A percentile compares a stretch with the other conserved stretches of the same genome.
Conservation (phyloP, 2,113 vertebrate species). For the Malurus alboscapulatus region DNA sequence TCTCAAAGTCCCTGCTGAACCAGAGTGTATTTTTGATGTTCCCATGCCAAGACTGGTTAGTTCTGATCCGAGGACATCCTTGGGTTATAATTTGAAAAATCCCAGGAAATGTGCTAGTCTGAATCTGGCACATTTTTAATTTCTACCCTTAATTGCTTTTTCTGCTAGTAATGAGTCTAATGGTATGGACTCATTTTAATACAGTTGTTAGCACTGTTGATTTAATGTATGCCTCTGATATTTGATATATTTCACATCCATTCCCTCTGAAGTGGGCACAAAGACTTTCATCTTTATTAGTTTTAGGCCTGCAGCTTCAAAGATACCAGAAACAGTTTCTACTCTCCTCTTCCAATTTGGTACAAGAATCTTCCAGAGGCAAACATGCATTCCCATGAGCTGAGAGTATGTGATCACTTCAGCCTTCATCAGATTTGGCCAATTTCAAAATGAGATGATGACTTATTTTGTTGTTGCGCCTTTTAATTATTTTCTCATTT, state of each 20-base stretch:
- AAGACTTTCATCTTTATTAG: constrained; percentile 20
- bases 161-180: not conserved
- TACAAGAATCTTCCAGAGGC: not conserved
- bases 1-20: not conserved
- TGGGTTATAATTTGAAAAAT: not conserved
- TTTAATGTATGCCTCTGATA: not conserved
- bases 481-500: constrained; percentile 30
- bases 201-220: not conserved
- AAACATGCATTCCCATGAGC: not conserved
- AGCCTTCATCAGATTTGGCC: constrained; percentile 12
- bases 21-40: not conserved
- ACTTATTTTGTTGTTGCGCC: not conserved
- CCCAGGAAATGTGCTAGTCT: not conserved
- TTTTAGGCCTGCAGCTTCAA: constrained; percentile 25
- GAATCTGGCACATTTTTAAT: not conserved
- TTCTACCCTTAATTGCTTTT: not conserved
- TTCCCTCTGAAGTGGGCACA: not conserved
- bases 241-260: not conserved
- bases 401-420: not conserved
- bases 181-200: not conserved
- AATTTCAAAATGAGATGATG: constrained; percentile 6
- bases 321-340: not conserved
- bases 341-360: not conserved
- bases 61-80: not conserved
- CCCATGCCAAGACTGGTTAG: not conserved